These are phyloP conservation scores for Drosophila hamatofila DNA, from an alignment of 2,888 invertebrate species.

Conservation along the genomic window DNA sequence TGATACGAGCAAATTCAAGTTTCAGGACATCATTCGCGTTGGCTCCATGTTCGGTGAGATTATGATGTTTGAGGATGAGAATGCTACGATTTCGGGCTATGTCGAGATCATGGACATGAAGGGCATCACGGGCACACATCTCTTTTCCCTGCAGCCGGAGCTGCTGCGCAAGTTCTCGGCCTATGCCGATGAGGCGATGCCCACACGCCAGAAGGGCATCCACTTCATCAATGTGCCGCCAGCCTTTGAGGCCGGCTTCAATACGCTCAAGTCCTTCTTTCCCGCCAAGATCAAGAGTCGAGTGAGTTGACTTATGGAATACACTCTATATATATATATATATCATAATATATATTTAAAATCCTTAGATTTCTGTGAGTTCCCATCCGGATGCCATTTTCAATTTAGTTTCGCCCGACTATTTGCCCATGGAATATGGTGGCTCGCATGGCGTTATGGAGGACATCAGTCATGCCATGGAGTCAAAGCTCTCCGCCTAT, in stretches of 20 bases:
- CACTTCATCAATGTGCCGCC: constrained; percentile 88
- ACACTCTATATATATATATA: not conserved
- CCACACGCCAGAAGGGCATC: constrained; percentile 88
- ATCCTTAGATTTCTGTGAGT: constrained; percentile 86
- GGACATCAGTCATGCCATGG: constrained; percentile 82
- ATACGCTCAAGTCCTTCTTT: constrained; percentile 87
- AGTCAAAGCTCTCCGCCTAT: constrained; percentile 73
- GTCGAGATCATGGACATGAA: constrained; percentile 87
- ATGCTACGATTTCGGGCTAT: constrained; percentile 87
- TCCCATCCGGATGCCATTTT: constrained; percentile 87
- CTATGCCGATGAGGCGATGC: constrained; percentile 88
- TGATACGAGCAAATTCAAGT: constrained; percentile 86
- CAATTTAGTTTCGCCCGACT: constrained; percentile 87
- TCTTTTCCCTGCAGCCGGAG: constrained; percentile 87
- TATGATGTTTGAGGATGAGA: constrained; percentile 88
- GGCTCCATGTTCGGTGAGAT: constrained; percentile 88
- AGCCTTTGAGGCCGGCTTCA: constrained; percentile 87
- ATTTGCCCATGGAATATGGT: constrained; percentile 89
- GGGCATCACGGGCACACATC: constrained; percentile 86
- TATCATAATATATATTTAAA: not conserved
- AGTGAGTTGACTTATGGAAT: constrained; percentile 84
- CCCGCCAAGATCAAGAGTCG: constrained; percentile 88
- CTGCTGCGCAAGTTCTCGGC: constrained; percentile 87
- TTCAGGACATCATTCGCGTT: constrained; percentile 87
- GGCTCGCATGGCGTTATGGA: constrained; percentile 87